Evolutionary conservation across 2,113 vertebrate genomes (phyloP), one percentile per base, ranked within the genome.

Genomic region (Hepsetus odoe): DNA sequence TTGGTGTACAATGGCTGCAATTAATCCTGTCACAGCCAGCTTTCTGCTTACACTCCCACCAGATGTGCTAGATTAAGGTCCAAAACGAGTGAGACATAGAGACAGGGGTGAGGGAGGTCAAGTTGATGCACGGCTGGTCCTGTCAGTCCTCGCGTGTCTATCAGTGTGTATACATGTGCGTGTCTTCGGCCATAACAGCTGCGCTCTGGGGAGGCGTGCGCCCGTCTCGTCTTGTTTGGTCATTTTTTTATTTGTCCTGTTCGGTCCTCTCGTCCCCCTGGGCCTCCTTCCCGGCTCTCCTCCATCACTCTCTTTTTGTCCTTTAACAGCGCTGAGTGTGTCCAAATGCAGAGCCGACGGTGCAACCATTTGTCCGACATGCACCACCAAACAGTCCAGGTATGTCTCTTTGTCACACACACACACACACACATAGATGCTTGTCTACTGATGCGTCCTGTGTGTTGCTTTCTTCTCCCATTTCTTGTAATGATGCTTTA

Each of bases 321-420:
- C 75, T 70, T 77, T 77, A 77, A 77, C 75, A 77, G 75, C 58
- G 65, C 75, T 77, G 75, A 77, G 75, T 69, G 75, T 77, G 32
- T 77, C 53, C 75, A 26, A 68, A 77, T 77, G 75, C 75, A 77
- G 75, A 30, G 38, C 49, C 75, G 58, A 38, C 65, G 53, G 38
- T 53, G 35, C 65, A 66, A 59, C 75, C 65, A 69, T 69, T 46
- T 38, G 51, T 59, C 53, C 53, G 40, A 69, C 35, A 77, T 38
- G 56, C 65, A 69, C 65, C 40, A 28, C 14, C 18, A 22, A 59
- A 58, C 30, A 12, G 14, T 77, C 35, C 75, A 77, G 75, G 75
- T 77, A 77, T 24, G 75, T 76, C 33, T 55, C 40, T n/a, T 0
- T 66, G 10, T 28, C 42, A 4, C 38, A 4, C 13, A 74, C 24